Percentiles rank a stretch among this genome's conserved stretches.
Conservation (phyloP, 2,888 invertebrate genomes). For the Toxonevra muliebris region DNA sequence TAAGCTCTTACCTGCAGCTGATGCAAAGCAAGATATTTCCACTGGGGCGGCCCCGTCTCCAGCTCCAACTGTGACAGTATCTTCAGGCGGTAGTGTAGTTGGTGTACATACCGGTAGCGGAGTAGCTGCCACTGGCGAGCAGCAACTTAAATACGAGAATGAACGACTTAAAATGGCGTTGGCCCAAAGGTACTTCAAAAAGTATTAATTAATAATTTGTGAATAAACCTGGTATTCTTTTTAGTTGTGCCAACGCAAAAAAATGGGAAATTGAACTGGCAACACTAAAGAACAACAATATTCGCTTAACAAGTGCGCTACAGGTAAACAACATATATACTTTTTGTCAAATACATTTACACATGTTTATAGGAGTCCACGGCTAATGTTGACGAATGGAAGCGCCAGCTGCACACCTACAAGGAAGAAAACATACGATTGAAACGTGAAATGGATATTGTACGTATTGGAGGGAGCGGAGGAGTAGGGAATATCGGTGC, state of each 20-base stretch:
- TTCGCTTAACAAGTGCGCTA: slow-evolving; percentile 91
- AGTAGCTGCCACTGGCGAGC: slow-evolving; percentile 67
- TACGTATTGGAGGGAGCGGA: slow-evolving; percentile 74
- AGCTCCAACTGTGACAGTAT: slow-evolving; percentile 50
- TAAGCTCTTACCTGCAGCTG: slow-evolving; percentile 53
- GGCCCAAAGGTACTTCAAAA: slow-evolving; percentile 80
- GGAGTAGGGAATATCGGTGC: slow-evolving; percentile 35
- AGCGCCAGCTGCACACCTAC: slow-evolving; percentile 91
- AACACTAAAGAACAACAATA: slow-evolving; percentile 95
- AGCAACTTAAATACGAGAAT: slow-evolving; percentile 96
- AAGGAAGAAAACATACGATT: slow-evolving; percentile 90
- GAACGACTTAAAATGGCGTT: slow-evolving; percentile 94
- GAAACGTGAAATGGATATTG: slow-evolving; percentile 76
- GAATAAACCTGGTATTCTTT: background rate
- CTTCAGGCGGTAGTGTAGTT: slow-evolving; percentile 53
- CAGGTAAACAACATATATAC: slow-evolving; percentile 69
- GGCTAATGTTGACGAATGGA: slow-evolving; percentile 98
- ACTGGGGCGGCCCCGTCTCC: slow-evolving; percentile 57
- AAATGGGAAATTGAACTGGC: slow-evolving; percentile 98
- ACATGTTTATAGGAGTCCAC: slow-evolving; percentile 75
- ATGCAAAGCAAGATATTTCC: slow-evolving; percentile 39
- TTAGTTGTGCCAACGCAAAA: slow-evolving; percentile 95
- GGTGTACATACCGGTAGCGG: slow-evolving; percentile 55
- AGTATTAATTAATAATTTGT: slow-evolving; percentile 24
- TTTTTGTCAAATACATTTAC: background rate